Conservation (phyloP, 2,888 invertebrate species). For the Drosophila leonis region DNA sequence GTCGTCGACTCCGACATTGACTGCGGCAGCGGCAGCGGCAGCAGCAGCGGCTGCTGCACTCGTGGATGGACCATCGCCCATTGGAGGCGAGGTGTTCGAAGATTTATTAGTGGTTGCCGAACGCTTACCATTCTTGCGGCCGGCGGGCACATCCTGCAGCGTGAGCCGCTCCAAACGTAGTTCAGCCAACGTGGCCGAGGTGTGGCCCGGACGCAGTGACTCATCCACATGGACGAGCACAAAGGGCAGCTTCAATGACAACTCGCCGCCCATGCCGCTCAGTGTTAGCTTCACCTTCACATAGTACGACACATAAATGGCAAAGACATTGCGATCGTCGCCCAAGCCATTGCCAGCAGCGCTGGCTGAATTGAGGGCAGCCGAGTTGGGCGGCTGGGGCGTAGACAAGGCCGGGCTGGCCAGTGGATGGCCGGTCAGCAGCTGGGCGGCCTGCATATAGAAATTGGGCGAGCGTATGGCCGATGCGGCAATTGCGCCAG, state of each 20-base stretch:
- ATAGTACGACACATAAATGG: slow-evolving; percentile 96
- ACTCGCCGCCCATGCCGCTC: slow-evolving; percentile 92
- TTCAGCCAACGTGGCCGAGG: slow-evolving; percentile 51
- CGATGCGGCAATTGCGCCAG: slow-evolving; percentile 86
- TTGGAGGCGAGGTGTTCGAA: slow-evolving; percentile 5
- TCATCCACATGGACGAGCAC: slow-evolving; percentile 89
- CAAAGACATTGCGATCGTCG: slow-evolving; percentile 93
- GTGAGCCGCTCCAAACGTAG: slow-evolving; percentile 68
- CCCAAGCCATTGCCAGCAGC: slow-evolving; percentile 4
- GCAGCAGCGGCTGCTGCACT: slow-evolving; percentile 68
- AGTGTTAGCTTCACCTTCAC: slow-evolving; percentile 94
- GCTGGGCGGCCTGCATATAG: slow-evolving; percentile 62
- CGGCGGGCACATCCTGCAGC: slow-evolving; percentile 77
- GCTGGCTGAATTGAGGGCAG: not conserved
- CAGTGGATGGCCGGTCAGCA: slow-evolving; percentile 56
- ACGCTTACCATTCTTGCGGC: slow-evolving; percentile 51
- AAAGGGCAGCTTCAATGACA: slow-evolving; percentile 93
- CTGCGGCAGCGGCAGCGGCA: slow-evolving; percentile 57
- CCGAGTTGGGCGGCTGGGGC: slow-evolving; percentile 39
- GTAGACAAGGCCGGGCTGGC: slow-evolving; percentile 70
- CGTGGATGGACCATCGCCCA: slow-evolving; percentile 68
- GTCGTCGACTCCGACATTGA: slow-evolving; percentile 14
- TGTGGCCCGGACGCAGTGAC: slow-evolving; percentile 58
- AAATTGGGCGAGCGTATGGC: slow-evolving; percentile 86
- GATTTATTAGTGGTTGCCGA: not conserved